A percentile compares a stretch with the other conserved stretches of the same genome.
phyloP scores from a whole-genome alignment of 2,888 invertebrate species.

The Stenodera caucasica region DNA sequence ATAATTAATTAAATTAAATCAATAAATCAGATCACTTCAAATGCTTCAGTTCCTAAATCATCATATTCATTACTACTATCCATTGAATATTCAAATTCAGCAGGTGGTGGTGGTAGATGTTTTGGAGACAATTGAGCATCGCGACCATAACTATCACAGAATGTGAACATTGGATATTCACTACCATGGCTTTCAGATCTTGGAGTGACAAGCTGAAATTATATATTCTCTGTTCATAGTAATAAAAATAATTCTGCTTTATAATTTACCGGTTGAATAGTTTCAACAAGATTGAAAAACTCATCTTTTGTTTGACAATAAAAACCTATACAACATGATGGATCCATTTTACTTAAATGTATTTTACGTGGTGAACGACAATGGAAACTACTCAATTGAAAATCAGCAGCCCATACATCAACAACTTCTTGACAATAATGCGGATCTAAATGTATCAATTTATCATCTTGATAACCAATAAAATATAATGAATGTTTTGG shows the following conservation, averaged over 20 bases:
- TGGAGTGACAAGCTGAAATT: constrained; percentile 41
- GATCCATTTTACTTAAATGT: constrained; percentile 84
- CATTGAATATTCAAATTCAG: constrained; percentile 46
- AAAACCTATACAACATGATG: constrained; percentile 89
- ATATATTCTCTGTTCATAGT: constrained; percentile 1
- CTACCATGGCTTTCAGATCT: constrained; percentile 55
- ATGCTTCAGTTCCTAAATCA: constrained; percentile 72
- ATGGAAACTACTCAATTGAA: constrained; percentile 79
- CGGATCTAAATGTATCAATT: constrained; percentile 89
- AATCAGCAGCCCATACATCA: constrained; percentile 78
- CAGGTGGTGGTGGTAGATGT: constrained; percentile 41
- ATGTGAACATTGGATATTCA: constrained; percentile 83
- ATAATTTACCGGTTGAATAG: constrained; percentile 64
- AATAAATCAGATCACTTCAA: constrained; percentile 56
- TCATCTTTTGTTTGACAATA: constrained; percentile 77
- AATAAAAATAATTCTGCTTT: constrained; percentile 2
- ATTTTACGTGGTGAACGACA: constrained; percentile 85
- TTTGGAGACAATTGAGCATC: constrained; percentile 52
- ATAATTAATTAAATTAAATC: not conserved
- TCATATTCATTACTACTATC: constrained; percentile 62
- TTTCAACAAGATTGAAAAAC: constrained; percentile 74
- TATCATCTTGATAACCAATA: constrained; percentile 91
- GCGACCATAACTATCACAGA: constrained; percentile 71
- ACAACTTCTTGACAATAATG: constrained; percentile 93
- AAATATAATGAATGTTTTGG: constrained; percentile 94